Base-by-base conservation (phyloP, 2,797 vertebrate genomes). In the Smutsia temminckii region DNA sequence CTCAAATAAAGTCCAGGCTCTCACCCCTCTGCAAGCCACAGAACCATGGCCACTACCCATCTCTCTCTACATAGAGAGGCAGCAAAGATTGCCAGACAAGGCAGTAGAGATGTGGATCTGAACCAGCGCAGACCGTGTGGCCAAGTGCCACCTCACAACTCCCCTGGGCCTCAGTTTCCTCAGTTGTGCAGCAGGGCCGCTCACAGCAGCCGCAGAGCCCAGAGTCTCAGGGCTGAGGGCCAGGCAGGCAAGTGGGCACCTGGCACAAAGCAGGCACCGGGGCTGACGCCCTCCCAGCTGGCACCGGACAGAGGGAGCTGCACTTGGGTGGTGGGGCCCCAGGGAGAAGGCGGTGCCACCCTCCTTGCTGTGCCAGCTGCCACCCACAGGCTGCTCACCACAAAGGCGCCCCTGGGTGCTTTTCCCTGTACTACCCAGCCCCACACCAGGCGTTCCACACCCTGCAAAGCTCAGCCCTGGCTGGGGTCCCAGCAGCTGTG, bases 371-470 rank as follows among this genome's bases (percentile, higher is more conserved):
- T n/a, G 93, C 96, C 96, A 95, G 95, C 96, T 77, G 91, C 95
- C 97, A 95, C 97, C 97, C 97, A 97, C 95, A n/a, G 89, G 91
- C 92, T 95, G 97, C 93, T 97, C 49, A 95, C 97, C 91, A 0
- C 97, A 97, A 49, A 96, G 80, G 85, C 59, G 95, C 93, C 95
- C 93, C 40, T 11, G 2, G 95, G 93, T 91, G 80, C 81, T 78
- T 90, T 92, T 75, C 92, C 72, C 84, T 34, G 74, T 0, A 0
- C 91, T 91, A 81, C 85, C 57, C 85, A 71, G 87, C 87, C 85
- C 81, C 27, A 5, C 3, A 0, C 79, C 72, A 17, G 72, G 61
- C 13, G 4, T 49, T 79, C 74, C 78, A 83, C 81, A 74, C 78
- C 81, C 77, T 17, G 63, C 20, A 55, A 55, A 78, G 66, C 80